Conservation (phyloP, 2,113 vertebrate genomes). For the Brienomyrus longianalis region DNA sequence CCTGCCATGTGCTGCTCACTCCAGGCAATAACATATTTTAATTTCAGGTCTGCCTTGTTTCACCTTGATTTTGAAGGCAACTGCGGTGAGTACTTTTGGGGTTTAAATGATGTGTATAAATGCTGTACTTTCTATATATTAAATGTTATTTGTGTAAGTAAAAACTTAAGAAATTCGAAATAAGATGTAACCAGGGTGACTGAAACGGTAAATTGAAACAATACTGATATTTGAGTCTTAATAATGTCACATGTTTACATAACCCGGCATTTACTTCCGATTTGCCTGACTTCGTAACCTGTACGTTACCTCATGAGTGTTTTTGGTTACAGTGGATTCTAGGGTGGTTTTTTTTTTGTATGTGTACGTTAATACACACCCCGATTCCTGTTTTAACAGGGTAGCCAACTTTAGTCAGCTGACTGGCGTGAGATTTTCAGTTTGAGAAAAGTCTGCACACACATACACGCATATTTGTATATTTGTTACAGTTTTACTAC, state of each 20-base stretch:
- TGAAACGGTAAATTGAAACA: background rate
- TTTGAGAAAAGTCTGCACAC: background rate
- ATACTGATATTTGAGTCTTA: background rate
- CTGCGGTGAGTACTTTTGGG: conserved; percentile 51
- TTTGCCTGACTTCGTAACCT: background rate
- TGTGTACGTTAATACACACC: background rate
- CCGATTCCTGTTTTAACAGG: background rate
- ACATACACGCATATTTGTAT: background rate
- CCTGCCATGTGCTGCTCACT: background rate
- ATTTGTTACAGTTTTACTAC: background rate
- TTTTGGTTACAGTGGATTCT: background rate
- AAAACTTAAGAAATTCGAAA: background rate
- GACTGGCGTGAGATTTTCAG: background rate
- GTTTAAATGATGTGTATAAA: background rate
- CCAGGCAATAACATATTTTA: background rate
- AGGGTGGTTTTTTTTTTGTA: background rate
- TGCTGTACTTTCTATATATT: background rate
- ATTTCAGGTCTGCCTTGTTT: conserved; percentile 58
- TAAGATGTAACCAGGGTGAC: background rate
- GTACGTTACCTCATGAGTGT: background rate
- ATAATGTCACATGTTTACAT: background rate
- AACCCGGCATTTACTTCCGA: background rate
- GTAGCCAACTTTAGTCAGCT: background rate
- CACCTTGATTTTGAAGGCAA: conserved; percentile 49
- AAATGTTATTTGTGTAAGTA: background rate